phyloP scores from a whole-genome alignment of 2,113 vertebrate genomes.

The Pseudorectes ferrugineus region DNA sequence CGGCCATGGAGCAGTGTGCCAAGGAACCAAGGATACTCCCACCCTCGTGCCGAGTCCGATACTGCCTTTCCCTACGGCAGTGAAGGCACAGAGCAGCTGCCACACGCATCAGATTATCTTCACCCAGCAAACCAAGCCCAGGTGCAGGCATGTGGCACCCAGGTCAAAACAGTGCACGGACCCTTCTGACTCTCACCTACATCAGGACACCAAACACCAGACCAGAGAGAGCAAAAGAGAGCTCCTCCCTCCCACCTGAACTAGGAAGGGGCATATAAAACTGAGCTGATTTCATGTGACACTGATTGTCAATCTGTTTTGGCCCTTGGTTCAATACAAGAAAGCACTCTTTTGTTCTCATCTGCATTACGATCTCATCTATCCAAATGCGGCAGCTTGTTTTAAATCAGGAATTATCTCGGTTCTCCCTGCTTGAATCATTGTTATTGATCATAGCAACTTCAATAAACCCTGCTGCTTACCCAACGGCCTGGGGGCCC shows the following conservation, averaged over 20 bases:
- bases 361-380: background rate
- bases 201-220: fast-evolving
- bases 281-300: background rate
- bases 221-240: background rate
- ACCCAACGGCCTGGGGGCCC: background rate
- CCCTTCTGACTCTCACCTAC: fast-evolving
- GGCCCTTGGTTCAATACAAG: background rate
- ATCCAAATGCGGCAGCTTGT: background rate
- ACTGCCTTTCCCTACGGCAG: fast-evolving
- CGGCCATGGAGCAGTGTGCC: background rate
- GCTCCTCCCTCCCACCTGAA: background rate
- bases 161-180: fast-evolving
- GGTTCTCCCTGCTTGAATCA: background rate
- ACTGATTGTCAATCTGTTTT: background rate
- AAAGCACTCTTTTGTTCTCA: background rate
- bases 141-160: background rate
- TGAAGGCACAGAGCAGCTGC: background rate
- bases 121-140: background rate
- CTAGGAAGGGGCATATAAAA: background rate
- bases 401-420: slow-evolving; percentile 33
- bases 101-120: fast-evolving
- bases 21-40: background rate
- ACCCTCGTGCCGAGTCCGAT: fast-evolving
- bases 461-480: slow-evolving; percentile 26
- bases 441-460: slow-evolving; percentile 60